Evolutionary conservation across 2,888 invertebrate genomes (phyloP).

Genomic region (Microctonus aethiopoides): DNA sequence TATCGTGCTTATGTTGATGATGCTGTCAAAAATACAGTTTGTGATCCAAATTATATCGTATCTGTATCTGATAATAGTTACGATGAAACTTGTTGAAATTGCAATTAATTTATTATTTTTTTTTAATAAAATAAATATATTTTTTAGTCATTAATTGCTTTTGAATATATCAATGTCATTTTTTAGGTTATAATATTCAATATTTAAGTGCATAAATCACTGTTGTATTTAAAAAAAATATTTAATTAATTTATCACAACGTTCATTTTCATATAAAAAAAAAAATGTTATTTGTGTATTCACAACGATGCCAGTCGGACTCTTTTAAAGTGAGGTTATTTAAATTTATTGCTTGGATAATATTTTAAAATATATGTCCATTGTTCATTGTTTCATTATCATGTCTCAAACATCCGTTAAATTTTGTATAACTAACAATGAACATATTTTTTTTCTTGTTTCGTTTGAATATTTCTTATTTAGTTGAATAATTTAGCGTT

Average conservation of each 20-base stretch:
- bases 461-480: not conserved
- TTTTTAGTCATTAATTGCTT: not conserved
- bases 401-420: not conserved
- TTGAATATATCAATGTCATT: too few species aligned
- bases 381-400: not conserved
- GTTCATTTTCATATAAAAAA: too few species aligned
- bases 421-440: not conserved
- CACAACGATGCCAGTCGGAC: constrained; percentile 26
- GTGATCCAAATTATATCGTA: constrained; percentile 72
- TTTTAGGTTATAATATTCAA: too few species aligned
- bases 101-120: not conserved
- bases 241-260: too few species aligned
- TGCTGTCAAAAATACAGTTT: constrained; percentile 76
- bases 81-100: constrained; percentile 55
- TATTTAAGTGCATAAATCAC: too few species aligned
- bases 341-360: not conserved
- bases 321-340: not conserved
- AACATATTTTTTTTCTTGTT: not conserved
- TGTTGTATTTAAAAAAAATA: too few species aligned
- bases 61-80: constrained; percentile 52
- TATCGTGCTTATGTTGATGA: constrained; percentile 75
- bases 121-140: constrained; percentile 28
- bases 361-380: not conserved
- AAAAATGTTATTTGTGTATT: constrained; percentile 31
- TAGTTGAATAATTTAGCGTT: not conserved